Base-by-base conservation (phyloP, 2,797 vertebrate genomes). In the Psittacula echo region DNA sequence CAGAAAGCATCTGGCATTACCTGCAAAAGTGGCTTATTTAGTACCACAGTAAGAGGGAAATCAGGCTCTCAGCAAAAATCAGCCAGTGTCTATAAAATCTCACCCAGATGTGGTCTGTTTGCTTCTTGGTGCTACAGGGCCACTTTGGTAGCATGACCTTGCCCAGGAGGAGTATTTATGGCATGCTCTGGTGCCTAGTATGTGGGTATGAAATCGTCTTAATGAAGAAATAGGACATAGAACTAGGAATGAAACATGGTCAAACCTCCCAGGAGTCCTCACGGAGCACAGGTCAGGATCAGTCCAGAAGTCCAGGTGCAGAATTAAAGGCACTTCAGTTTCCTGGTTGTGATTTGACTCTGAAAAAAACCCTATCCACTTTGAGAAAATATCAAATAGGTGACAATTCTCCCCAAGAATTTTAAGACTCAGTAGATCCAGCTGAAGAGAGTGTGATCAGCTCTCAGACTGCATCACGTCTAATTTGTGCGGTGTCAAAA, bases 131-230 rank as follows among this genome's bases (percentile, higher is more conserved):
- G 3, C 23, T 44, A n/a, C 1, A 6, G 77, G 47, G 42, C 24
- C 23, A 11, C 18, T 60, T 60, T 60, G 3, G 5, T 5, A 5
- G 15, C 20, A 11, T 0, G 2, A 34, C 26, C 18, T 48, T 22
- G 14, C 39, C 53, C 37, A 3, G 48, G 27, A 85, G 16, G 12
- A 19, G 11, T 24, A 64, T 42, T 92, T 27, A 64, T 1, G 4
- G 41, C 61, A 71, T 0, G 1, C 10, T 45, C 6, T 10, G 56
- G 13, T 60, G 70, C 37, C 30, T 78, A 0, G 1, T n/a, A 22
- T 3, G 27, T 5, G 13, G 12, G 15, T 22, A 8, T 60, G 68
- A 80, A 85, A 89, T 27, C 47, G 27, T 71, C 41, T 75, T 56
- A 37, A 13, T 32, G 34, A 3, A 27, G 42, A 66, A 79, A 50